Conservation (phyloP, 2,797 vertebrate species). For the Miichthys miiuy region DNA sequence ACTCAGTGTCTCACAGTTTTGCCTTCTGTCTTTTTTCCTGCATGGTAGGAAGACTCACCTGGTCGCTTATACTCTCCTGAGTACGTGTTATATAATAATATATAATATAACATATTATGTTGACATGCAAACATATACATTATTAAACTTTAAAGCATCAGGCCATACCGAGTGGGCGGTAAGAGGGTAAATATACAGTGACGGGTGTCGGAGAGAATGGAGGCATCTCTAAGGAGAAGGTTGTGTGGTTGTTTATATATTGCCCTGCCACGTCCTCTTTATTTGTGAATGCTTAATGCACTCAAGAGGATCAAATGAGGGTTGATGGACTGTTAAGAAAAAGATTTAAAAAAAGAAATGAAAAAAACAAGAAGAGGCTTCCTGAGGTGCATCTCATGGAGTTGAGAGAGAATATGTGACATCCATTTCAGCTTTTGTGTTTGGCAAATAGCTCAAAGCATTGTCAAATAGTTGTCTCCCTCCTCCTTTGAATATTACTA, state of each 20-base stretch:
- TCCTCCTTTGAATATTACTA: constrained; percentile 71
- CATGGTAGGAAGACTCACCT: constrained; percentile 54
- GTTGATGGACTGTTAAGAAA: constrained; percentile 66
- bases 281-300: constrained; percentile 68
- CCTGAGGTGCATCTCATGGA: constrained; percentile 32
- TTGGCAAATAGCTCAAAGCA: constrained; percentile 70
- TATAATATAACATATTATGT: no score
- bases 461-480: constrained; percentile 58
- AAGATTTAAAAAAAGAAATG: not conserved
- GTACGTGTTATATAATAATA: no score
- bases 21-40: constrained; percentile 66
- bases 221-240: constrained; percentile 50
- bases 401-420: constrained; percentile 45
- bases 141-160: constrained; percentile 44
- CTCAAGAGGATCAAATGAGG: constrained; percentile 61
- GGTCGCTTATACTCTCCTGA: constrained; percentile 31
- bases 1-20: constrained; percentile 56
- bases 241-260: constrained; percentile 55
- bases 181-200: constrained; percentile 59
- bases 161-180: constrained; percentile 38
- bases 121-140: constrained; percentile 4
- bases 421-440: constrained; percentile 59
- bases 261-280: constrained; percentile 46
- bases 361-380: constrained; percentile 22
- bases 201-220: constrained; percentile 45